Conservation (phyloP, 2,797 vertebrate genomes). For the Thamnophis elegans region DNA sequence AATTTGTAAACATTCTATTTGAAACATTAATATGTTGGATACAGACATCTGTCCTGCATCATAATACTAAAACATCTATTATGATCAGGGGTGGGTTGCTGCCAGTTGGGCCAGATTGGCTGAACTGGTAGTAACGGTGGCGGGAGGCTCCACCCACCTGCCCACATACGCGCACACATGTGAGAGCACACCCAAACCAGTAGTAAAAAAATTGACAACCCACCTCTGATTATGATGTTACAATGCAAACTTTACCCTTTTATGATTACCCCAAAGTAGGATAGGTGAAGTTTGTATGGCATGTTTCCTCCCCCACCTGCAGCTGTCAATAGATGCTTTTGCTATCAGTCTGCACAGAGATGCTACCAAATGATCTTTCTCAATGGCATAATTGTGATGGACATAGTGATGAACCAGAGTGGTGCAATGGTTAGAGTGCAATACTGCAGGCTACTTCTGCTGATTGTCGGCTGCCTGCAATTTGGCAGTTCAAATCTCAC, state of each 20-base stretch:
- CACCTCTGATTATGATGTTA: background rate
- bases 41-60: background rate
- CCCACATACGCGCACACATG: too few relatives aligned
- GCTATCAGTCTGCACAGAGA: background rate
- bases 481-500: too few relatives aligned
- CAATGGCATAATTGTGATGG: background rate
- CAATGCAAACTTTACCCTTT: background rate
- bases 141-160: too few relatives aligned
- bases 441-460: too few relatives aligned
- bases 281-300: background rate
- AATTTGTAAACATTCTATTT: background rate
- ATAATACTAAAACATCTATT: background rate
- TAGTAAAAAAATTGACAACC: too few relatives aligned
- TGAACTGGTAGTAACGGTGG: too few relatives aligned
- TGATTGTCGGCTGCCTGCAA: too few relatives aligned
- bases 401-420: background rate
- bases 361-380: rapidly evolving
- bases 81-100: too few relatives aligned
- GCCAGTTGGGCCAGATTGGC: too few relatives aligned
- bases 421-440: too few relatives aligned
- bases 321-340: background rate
- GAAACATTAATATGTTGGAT: background rate
- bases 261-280: background rate
- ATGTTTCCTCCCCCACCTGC: background rate
- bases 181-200: too few relatives aligned